Conservation (phyloP, 2,888 invertebrate genomes). For the Drosophila stalkeri region DNA sequence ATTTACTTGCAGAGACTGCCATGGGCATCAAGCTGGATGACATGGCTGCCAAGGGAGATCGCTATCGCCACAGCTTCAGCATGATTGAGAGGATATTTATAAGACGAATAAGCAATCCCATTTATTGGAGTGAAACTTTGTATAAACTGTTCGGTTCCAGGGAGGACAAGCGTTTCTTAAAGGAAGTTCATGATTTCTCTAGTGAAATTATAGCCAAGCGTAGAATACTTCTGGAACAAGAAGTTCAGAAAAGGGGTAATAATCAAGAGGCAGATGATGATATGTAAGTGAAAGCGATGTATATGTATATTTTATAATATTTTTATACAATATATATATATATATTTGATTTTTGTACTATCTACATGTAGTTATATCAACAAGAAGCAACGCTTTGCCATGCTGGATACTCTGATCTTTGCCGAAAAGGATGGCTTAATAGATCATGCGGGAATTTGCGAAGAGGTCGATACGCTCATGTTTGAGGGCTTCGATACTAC, state of each 20-base stretch:
- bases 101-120: constrained; percentile 69
- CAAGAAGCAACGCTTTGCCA: constrained; percentile 76
- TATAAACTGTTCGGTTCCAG: constrained; percentile 60
- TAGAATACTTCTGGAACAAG: constrained; percentile 54
- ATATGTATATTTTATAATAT: neutral
- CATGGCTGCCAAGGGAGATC: constrained; percentile 71
- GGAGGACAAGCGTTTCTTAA: constrained; percentile 47
- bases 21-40: constrained; percentile 79
- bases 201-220: constrained; percentile 80
- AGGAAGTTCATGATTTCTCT: constrained; percentile 74
- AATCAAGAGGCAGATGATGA: constrained; percentile 47
- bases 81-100: constrained; percentile 72
- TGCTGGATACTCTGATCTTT: constrained; percentile 75
- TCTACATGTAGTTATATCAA: constrained; percentile 47
- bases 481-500: constrained; percentile 74
- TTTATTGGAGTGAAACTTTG: constrained; percentile 53
- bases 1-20: constrained; percentile 73
- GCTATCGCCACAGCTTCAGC: constrained; percentile 68
- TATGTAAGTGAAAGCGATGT: constrained; percentile 28
- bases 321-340: neutral
- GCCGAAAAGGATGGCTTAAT: constrained; percentile 76
- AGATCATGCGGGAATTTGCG: constrained; percentile 86
- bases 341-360: neutral
- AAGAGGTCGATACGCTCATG: constrained; percentile 91
- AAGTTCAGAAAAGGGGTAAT: constrained; percentile 13